Evolutionary conservation across 2,888 invertebrate species (phyloP).

Genomic region (Metopia argyrocephala): DNA sequence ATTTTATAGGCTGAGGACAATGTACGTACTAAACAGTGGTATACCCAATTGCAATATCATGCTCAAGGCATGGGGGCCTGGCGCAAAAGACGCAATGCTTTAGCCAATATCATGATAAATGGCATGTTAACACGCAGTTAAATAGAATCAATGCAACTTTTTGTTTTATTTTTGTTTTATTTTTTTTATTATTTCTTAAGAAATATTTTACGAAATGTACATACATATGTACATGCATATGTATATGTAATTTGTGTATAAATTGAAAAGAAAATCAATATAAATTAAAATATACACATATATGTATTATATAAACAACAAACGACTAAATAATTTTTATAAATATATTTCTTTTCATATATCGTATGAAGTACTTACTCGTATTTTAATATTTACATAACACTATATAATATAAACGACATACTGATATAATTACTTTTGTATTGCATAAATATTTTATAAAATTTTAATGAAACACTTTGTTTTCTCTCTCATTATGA

Average conservation of each 20-base stretch:
- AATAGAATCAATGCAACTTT: conserved; percentile 24
- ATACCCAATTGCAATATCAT: conserved; percentile 92
- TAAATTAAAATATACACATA: not conserved
- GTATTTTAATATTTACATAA: not conserved
- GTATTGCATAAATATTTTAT: conserved; percentile 5
- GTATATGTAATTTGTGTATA: not conserved
- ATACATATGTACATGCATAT: too few relatives aligned
- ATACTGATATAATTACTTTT: not conserved
- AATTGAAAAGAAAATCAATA: conserved; percentile 9
- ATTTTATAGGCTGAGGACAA: conserved; percentile 89
- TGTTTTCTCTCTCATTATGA: conserved; percentile 40
- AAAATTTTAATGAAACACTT: conserved; percentile 20
- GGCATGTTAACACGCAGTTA: conserved; percentile 81
- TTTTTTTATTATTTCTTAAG: not conserved
- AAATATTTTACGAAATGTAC: too few relatives aligned
- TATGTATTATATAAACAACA: conserved; percentile 1
- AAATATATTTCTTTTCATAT: not conserved
- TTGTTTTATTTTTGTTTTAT: too few relatives aligned
- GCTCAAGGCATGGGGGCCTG: conserved; percentile 95
- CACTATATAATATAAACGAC: not conserved
- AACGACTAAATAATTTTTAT: conserved; percentile 38
- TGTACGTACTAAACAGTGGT: conserved; percentile 92
- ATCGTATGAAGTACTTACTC: not conserved
- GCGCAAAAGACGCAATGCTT: conserved; percentile 93
- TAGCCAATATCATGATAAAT: conserved; percentile 98